These are phyloP conservation scores for Anoplius nigerrimus DNA, from an alignment of 2,888 invertebrate genomes.

Conservation along the genomic window DNA sequence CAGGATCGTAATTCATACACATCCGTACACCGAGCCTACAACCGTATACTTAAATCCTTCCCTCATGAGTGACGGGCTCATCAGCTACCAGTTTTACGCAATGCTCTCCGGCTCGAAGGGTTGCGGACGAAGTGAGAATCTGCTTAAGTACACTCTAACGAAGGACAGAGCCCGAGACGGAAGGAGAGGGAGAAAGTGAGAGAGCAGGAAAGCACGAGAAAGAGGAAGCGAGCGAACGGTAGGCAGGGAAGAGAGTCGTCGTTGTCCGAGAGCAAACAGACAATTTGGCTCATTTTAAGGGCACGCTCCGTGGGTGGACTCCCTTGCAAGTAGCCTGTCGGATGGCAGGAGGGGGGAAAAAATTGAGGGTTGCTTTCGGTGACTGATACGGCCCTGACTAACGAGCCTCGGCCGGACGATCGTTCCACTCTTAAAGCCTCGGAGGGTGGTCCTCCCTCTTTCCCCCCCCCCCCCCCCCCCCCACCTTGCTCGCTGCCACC, in stretches of 20 bases:
- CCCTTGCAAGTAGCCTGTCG: conserved; percentile 13
- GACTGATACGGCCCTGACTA: conserved; percentile 72
- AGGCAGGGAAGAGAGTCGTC: conserved; percentile 29
- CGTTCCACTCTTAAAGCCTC: conserved; percentile 63
- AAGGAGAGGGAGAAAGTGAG: no score
- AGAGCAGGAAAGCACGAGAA: background rate
- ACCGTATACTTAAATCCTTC: no score
- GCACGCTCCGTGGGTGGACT: conserved; percentile 36
- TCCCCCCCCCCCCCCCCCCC: conserved; percentile 21
- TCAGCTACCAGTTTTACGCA: no score
- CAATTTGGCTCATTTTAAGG: conserved; percentile 69
- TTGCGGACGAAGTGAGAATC: no score
- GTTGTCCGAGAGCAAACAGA: conserved; percentile 65
- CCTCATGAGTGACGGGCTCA: no score
- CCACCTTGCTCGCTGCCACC: conserved; percentile 21
- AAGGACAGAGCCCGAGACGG: no score
- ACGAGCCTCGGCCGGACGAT: conserved; percentile 65
- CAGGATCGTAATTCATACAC: no score
- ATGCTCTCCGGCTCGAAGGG: no score
- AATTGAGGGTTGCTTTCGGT: conserved; percentile 66
- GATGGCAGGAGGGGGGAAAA: conserved; percentile 34
- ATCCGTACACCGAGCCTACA: no score
- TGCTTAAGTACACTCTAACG: no score
- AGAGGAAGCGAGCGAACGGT: background rate
- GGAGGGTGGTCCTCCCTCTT: conserved; percentile 57